A percentile compares a stretch with the other conserved stretches of the same genome.
These are phyloP conservation scores for Catharus ustulatus DNA, from an alignment of 2,797 vertebrate genomes.

Conservation along the genomic window DNA sequence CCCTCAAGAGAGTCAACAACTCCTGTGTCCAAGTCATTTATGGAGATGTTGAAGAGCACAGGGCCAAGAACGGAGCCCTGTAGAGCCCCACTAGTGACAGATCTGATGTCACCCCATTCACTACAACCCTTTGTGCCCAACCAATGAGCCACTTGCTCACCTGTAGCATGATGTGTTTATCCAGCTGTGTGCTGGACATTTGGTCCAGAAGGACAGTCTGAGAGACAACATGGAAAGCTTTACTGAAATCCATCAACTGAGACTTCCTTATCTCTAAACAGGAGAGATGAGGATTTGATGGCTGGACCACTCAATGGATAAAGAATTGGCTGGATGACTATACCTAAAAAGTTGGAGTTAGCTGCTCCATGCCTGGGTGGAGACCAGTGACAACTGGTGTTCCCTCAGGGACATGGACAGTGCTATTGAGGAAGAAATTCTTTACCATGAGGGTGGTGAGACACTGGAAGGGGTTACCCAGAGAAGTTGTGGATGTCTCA, in stretches of 20 bases:
- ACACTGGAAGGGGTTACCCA: background rate
- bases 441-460: background rate
- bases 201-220: background rate
- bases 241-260: background rate
- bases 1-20: rapidly evolving
- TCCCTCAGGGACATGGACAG: background rate
- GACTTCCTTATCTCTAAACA: background rate
- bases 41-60: background rate
- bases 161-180: rapidly evolving
- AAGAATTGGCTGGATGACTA: background rate
- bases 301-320: background rate
- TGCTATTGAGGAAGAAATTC: background rate
- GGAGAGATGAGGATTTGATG: background rate
- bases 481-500: background rate
- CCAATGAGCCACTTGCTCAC: background rate
- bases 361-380: rapidly evolving
- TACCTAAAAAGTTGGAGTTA: background rate
- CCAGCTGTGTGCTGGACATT: background rate
- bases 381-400: background rate
- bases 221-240: background rate
- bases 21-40: background rate
- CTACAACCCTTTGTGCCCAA: rapidly evolving
- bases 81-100: background rate
- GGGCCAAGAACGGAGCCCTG: background rate
- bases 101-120: background rate